Evolutionary conservation across 2,888 invertebrate genomes (phyloP).

Genomic region (Eristalis pertinax): DNA sequence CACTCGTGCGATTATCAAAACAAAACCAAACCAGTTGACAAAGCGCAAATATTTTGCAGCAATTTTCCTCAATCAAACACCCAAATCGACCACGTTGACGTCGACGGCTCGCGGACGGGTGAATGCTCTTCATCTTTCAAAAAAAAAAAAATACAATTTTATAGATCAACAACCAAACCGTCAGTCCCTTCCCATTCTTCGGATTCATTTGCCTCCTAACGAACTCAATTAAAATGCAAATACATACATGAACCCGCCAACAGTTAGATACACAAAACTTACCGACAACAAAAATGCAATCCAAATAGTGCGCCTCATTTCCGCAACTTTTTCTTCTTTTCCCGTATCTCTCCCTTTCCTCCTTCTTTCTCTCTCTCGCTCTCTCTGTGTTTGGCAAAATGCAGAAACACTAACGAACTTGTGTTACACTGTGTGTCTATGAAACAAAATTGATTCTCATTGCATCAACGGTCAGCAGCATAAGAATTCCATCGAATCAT

Average conservation of each 20-base stretch:
- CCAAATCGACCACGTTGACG: not conserved
- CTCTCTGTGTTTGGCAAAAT: slow-evolving; percentile 19
- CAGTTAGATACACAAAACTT: slow-evolving; percentile 40
- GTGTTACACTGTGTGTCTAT: not conserved
- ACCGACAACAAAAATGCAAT: slow-evolving; percentile 69
- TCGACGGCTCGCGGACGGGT: not conserved
- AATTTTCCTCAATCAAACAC: not conserved
- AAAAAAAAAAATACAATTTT: slow-evolving; percentile 30
- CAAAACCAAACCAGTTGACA: not conserved
- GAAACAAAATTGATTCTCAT: slow-evolving; percentile 55
- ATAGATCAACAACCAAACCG: not conserved
- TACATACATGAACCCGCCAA: slow-evolving; percentile 15
- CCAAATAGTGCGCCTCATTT: slow-evolving; percentile 70
- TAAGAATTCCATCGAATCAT: slow-evolving; percentile 55
- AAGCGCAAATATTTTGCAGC: not conserved
- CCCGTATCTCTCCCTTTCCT: not conserved
- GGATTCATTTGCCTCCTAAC: slow-evolving; percentile 23
- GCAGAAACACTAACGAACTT: slow-evolving; percentile 8
- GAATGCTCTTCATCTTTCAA: slow-evolving; percentile 48
- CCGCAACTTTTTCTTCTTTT: slow-evolving; percentile 50
- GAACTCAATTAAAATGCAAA: slow-evolving; percentile 44
- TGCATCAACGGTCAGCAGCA: slow-evolving; percentile 46
- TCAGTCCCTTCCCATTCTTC: not conserved
- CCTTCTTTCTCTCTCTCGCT: not conserved
- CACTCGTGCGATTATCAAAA: too few relatives aligned